phyloP scores from a whole-genome alignment of 1,140 invertebrate species.

The Zaprionus ghesquierei region DNA sequence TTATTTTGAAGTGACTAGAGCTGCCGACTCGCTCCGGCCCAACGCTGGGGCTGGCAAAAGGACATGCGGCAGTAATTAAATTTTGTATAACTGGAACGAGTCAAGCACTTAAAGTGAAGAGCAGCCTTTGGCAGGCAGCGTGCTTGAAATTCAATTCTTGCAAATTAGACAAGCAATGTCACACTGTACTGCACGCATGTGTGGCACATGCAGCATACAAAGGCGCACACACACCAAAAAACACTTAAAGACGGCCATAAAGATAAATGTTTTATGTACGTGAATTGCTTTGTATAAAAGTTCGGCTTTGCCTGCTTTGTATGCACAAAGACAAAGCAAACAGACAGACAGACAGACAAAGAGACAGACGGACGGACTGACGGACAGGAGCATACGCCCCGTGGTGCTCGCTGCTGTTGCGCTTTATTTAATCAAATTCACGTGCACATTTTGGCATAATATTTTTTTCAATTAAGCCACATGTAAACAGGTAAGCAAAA shows the following conservation, averaged over 20 bases:
- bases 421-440: constrained; percentile 63
- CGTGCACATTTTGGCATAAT: constrained; percentile 71
- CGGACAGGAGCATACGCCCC: constrained; percentile 56
- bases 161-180: constrained; percentile 40
- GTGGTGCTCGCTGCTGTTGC: constrained; percentile 18
- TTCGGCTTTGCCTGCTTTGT: constrained; percentile 67
- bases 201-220: constrained; percentile 7
- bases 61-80: constrained; percentile 70
- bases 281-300: constrained; percentile 79
- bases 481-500: constrained; percentile 33
- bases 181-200: constrained; percentile 8
- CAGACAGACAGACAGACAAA: constrained; percentile 42
- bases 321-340: constrained; percentile 41
- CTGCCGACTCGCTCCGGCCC: constrained; percentile 9
- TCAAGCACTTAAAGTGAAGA: constrained; percentile 15
- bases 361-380: constrained; percentile 10
- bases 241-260: constrained; percentile 77
- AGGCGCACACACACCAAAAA: constrained; percentile 10
- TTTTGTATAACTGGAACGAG: constrained; percentile 44
- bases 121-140: background rate
- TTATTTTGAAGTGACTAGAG: constrained; percentile 67
- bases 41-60: constrained; percentile 42
- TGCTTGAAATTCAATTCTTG: constrained; percentile 39
- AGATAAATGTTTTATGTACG: constrained; percentile 81
- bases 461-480: constrained; percentile 49